Evolutionary conservation across 2,888 invertebrate species (phyloP).

Genomic region (Hypena proboscidalis): DNA sequence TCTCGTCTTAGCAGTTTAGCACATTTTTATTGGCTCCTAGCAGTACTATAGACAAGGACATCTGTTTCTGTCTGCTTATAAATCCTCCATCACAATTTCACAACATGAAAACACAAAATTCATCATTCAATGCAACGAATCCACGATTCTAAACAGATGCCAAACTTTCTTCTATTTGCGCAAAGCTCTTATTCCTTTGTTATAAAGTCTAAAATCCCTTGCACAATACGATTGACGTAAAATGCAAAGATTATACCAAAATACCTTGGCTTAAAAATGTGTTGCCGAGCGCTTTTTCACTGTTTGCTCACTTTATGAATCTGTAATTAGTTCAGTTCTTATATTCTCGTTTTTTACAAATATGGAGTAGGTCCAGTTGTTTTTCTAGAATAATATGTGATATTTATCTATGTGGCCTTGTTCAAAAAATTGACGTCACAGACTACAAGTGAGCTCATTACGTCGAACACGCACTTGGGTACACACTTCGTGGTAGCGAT

Average conservation of each 20-base stretch:
- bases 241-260: conserved; percentile 8
- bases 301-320: too few relatives aligned
- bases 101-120: conserved; percentile 53
- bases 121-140: conserved; percentile 32
- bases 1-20: too few relatives aligned
- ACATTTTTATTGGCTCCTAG: too few relatives aligned
- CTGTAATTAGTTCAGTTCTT: too few relatives aligned
- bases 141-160: conserved; percentile 24
- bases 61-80: neutral
- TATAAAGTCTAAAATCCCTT: conserved; percentile 15
- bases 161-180: conserved; percentile 15
- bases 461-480: too few relatives aligned
- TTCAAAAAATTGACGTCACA: too few relatives aligned
- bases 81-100: conserved; percentile 1
- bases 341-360: too few relatives aligned
- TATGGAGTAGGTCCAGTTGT: too few relatives aligned
- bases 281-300: conserved; percentile 27
- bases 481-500: too few relatives aligned
- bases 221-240: conserved; percentile 15
- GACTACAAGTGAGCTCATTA: too few relatives aligned
- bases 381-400: too few relatives aligned
- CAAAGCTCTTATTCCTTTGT: conserved; percentile 6
- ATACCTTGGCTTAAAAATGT: conserved; percentile 16
- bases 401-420: too few relatives aligned
- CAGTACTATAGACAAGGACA: neutral